These are phyloP conservation scores for Silurus meridionalis DNA, from an alignment of 2,113 vertebrate species.

Conservation along the genomic window DNA sequence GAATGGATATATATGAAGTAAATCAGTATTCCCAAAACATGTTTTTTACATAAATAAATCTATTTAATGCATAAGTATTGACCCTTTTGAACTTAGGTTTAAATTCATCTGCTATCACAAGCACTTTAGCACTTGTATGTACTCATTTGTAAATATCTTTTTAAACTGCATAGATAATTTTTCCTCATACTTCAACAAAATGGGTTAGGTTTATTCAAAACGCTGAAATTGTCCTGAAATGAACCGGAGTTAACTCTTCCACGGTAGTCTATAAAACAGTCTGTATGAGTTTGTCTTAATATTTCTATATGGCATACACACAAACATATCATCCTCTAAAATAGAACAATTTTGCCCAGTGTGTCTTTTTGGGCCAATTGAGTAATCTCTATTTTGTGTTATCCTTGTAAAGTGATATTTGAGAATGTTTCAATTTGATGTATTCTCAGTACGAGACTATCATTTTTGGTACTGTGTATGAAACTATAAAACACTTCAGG, in stretches of 20 bases:
- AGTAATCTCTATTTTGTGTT: neutral
- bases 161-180: neutral
- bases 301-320: neutral
- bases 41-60: neutral
- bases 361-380: conserved; percentile 1
- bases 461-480: neutral
- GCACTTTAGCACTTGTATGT: neutral
- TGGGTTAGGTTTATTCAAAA: neutral
- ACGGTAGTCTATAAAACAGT: neutral
- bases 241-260: neutral
- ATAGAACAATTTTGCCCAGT: neutral
- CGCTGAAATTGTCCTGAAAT: neutral
- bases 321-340: conserved; percentile 5
- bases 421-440: conserved; percentile 8
- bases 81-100: neutral
- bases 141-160: neutral
- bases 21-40: neutral
- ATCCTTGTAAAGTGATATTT: conserved; percentile 23
- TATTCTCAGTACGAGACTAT: neutral
- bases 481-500: conserved; percentile 3
- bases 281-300: neutral
- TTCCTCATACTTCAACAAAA: neutral
- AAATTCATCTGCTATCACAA: neutral
- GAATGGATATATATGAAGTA: neutral
- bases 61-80: neutral